These are phyloP conservation scores for Lycaena phlaeas DNA, from an alignment of 2,888 invertebrate species.

Conservation along the genomic window DNA sequence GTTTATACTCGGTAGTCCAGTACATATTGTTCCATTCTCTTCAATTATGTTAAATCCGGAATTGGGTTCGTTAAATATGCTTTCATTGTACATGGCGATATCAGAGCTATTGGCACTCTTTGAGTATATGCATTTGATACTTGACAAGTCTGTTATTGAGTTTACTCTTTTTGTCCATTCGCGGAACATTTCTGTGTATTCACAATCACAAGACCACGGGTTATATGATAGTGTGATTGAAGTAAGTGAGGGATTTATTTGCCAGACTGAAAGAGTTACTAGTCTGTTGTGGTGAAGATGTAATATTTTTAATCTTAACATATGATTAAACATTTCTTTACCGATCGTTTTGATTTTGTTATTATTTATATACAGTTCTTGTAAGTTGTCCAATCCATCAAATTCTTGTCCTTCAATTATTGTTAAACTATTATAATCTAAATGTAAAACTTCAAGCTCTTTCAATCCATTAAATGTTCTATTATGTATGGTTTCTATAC, in stretches of 20 bases:
- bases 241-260: conserved; percentile 75
- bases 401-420: conserved; percentile 85
- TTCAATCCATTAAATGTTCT: conserved; percentile 88
- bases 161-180: conserved; percentile 82
- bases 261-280: conserved; percentile 80
- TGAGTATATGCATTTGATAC: conserved; percentile 78
- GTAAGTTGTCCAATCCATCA: conserved; percentile 81
- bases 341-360: conserved; percentile 80
- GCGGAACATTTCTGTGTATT: conserved; percentile 81
- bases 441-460: conserved; percentile 81
- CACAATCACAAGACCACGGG: conserved; percentile 89
- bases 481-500: conserved; percentile 84
- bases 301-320: conserved; percentile 77
- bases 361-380: conserved; percentile 81
- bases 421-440: conserved; percentile 81
- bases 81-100: conserved; percentile 71
- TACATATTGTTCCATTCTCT: conserved; percentile 76
- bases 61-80: conserved; percentile 70
- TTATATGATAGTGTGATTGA: conserved; percentile 80
- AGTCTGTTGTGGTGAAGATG: conserved; percentile 82
- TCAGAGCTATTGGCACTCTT: conserved; percentile 70
- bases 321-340: conserved; percentile 79
- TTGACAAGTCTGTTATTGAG: conserved; percentile 76
- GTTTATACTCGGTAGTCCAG: conserved; percentile 77
- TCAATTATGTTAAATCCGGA: conserved; percentile 74